Evolutionary conservation across 23 tunicate species (phyloP), one percentile per base, ranked within the genome.

Genomic region (Oikopleura dioica): DNA sequence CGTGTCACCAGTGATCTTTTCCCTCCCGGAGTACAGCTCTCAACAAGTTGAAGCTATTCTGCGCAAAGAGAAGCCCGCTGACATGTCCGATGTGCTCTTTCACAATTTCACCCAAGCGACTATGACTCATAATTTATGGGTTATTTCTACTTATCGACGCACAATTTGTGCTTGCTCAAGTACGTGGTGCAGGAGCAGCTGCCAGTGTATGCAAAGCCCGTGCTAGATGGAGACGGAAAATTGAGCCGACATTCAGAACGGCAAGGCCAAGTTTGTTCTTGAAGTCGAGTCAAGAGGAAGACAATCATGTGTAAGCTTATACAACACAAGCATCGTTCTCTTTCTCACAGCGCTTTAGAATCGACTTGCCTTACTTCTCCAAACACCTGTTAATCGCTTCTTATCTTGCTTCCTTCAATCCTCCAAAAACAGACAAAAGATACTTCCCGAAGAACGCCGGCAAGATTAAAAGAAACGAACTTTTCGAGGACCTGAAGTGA

Each of bases 371-470:
- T 16, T 84, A 81, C 35, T 84, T 84, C 63, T 80, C 96, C 36
- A 89, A 89, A 51, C 84, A 79, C 59, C 82, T 89, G 1, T 76
- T 89, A 0, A 89, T 89, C 26, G 77, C 96, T 37, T 79, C 96
- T 35, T 89, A 89, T 81, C 79, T 89, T 35, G 89, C 89, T 1
- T 89, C 96, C 0, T 89, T 75, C 79, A 89, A 89, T 69, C 96
- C 96, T 1, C 77, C 81, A 12, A 69, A 58, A 35, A 76, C 86
- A 0, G 96, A 89, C 44, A 76, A 79, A 4, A 79, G 89, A 23
- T 89, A 81, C 68, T 89, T 89, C 69, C 78, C 83, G 5, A 87
- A 87, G 82, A 87, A 83, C 5, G 1, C 82, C 21, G 24, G n/a
- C 21, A 16, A 16, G 59, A 50, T 21, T 21, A 23, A 50, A 50